Base-by-base conservation (phyloP, 2,113 vertebrate species). In the Agapornis roseicollis region DNA sequence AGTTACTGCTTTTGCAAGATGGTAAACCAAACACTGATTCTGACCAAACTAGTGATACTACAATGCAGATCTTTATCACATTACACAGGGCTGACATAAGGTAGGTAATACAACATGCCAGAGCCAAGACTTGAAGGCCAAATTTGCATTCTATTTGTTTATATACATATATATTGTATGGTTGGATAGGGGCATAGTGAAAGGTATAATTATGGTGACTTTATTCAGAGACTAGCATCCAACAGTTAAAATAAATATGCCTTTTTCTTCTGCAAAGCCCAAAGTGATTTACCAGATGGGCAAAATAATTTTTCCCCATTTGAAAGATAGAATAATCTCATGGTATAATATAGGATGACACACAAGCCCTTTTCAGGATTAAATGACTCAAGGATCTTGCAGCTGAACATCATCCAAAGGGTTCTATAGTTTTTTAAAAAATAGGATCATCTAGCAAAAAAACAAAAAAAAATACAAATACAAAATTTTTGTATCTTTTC, bases 81-180 rank as follows among this genome's bases (percentile, higher is more conserved):
- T 80, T 85, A 79, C 73, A 85, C 82, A 92, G n/a, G 84, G 77
- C 90, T 95, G 96, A 96, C 95, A 53, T 11, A 61, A 80, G 87
- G 53, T 61, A 94, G 71, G 81, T 58, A 90, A 91, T 78, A 31
- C 70, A 77, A 91, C 46, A 8, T 71, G 64, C 80, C 63, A 66
- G 55, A 95, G 50, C 63, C 55, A 55, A 95, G 84, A 64, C 80
- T 97, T 96, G 79, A 89, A 97, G 93, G 83, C 81, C 77, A 97
- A 95, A 97, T 97, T 95, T 98, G 92, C 94, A 97, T 96, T 96
- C 94, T n/a, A n/a, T n/a, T n/a, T n/a, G n/a, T n/a, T n/a, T 88
- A 77, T 78, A 96, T 84, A 89, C 41, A 58, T 90, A 86, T 52
- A 90, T 94, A 92, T 70, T 63, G 49, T 94, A 41, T 72, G 41